Evolutionary conservation across 1,140 invertebrate species (phyloP).

Genomic region (Cheumatopsyche charites): DNA sequence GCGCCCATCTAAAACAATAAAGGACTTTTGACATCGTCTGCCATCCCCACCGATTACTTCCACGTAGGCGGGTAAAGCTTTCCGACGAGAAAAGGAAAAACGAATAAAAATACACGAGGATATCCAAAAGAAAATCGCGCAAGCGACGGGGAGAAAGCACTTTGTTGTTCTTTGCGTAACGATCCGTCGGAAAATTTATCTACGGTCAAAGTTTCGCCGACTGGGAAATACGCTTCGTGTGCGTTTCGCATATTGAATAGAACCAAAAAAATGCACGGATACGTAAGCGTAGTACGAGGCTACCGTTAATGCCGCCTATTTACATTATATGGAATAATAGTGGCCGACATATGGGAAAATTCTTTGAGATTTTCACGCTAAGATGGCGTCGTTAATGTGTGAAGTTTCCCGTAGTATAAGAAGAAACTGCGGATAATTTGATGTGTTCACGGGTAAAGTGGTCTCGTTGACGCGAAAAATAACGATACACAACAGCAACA

Average conservation of each 20-base stretch:
- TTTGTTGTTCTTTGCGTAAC: conserved; percentile 37
- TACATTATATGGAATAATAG: neutral
- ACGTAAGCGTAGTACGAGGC: neutral
- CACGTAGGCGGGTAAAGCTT: conserved; percentile 34
- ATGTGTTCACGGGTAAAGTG: conserved; percentile 25
- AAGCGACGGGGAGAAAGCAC: conserved; percentile 26
- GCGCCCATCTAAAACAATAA: conserved; percentile 38
- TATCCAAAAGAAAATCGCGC: neutral
- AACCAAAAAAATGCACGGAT: conserved; percentile 4
- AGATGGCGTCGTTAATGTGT: conserved; percentile 27
- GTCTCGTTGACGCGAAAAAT: conserved; percentile 25
- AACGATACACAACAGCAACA: conserved; percentile 18
- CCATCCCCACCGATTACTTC: conserved; percentile 36
- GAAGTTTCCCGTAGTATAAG: conserved; percentile 3
- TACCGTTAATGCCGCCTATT: neutral
- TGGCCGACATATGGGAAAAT: neutral
- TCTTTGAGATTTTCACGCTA: neutral
- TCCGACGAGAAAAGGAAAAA: conserved; percentile 8
- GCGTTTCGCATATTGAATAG: conserved; percentile 11
- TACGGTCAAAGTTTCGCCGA: conserved; percentile 32
- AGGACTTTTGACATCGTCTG: conserved; percentile 34
- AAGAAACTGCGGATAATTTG: conserved; percentile 7
- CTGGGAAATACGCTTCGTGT: conserved; percentile 7
- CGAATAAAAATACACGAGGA: conserved; percentile 26
- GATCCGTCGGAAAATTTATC: conserved; percentile 35